Evolutionary conservation across 2,888 invertebrate genomes (phyloP).

Genomic region (Rhogogaster chlorosoma): DNA sequence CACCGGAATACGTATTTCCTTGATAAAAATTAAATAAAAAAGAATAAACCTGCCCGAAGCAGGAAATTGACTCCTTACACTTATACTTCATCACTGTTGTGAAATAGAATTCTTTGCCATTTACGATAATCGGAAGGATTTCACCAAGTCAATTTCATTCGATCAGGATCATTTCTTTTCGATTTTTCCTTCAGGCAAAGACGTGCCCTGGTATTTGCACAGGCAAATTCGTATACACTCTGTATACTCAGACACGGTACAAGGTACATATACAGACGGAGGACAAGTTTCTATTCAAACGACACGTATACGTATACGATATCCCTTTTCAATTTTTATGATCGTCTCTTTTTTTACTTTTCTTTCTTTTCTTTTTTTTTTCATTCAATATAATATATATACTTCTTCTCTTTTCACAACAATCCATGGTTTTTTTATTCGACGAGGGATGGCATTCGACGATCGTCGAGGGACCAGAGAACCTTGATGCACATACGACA

Average conservation of each 20-base stretch:
- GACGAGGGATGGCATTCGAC: background rate
- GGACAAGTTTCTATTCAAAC: constrained; percentile 40
- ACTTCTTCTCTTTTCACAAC: background rate
- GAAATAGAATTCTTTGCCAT: background rate
- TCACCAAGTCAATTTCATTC: background rate
- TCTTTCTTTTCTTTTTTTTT: background rate
- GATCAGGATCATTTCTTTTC: constrained; percentile 5
- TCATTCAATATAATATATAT: too few species aligned
- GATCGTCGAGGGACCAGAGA: constrained; percentile 19
- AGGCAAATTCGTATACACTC: constrained; percentile 28
- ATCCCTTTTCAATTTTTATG: background rate
- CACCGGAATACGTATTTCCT: background rate
- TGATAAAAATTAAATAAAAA: constrained; percentile 24
- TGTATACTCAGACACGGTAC: constrained; percentile 43
- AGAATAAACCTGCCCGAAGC: background rate
- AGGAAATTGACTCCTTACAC: background rate
- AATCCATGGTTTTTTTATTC: background rate
- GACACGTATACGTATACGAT: constrained; percentile 27
- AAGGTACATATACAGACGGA: constrained; percentile 45
- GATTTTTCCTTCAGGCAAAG: constrained; percentile 8
- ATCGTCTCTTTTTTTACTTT: background rate
- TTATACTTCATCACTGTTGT: background rate
- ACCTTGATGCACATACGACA: constrained; percentile 14
- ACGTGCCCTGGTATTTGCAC: constrained; percentile 31
- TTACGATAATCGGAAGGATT: background rate